Percentiles rank a stretch among this genome's conserved stretches.
These are phyloP conservation scores for Hirundichthys speculiger DNA, from an alignment of 2,113 vertebrate species.

Conservation along the genomic window DNA sequence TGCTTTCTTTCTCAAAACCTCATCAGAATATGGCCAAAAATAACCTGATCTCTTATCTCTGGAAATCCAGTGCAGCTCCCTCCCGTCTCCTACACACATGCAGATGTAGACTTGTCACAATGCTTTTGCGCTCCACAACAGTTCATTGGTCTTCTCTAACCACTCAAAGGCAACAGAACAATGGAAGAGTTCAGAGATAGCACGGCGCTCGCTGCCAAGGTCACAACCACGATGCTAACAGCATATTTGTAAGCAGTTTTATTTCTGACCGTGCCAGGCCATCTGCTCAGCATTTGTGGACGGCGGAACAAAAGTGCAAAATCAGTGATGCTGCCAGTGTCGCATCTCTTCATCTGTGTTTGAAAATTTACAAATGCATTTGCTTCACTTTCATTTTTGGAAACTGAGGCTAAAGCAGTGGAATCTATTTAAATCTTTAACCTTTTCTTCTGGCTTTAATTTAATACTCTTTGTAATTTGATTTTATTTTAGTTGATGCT, in stretches of 20 bases:
- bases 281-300: constrained; percentile 76
- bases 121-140: constrained; percentile 43
- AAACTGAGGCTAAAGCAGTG: no score
- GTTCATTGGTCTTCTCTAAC: constrained; percentile 27
- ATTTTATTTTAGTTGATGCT: no score
- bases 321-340: constrained; percentile 59
- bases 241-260: constrained; percentile 67
- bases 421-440: no score
- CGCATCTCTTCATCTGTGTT: constrained; percentile 38
- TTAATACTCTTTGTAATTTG: no score
- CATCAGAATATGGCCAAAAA: constrained; percentile 30
- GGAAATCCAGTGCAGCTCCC: constrained; percentile 4
- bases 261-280: constrained; percentile 66
- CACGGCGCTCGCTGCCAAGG: constrained; percentile 37
- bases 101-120: constrained; percentile 53
- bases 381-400: no score
- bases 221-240: constrained; percentile 59
- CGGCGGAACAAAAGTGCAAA: constrained; percentile 51
- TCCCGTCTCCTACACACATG: constrained; percentile 7
- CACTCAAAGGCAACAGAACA: constrained; percentile 45
- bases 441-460: no score
- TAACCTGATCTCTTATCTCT: constrained; percentile 27
- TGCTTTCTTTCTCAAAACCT: constrained; percentile 40
- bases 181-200: constrained; percentile 39
- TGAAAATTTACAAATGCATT: no score